These are phyloP conservation scores for Pyrrhura leucotis DNA, from an alignment of 2,797 vertebrate genomes.

Conservation along the genomic window DNA sequence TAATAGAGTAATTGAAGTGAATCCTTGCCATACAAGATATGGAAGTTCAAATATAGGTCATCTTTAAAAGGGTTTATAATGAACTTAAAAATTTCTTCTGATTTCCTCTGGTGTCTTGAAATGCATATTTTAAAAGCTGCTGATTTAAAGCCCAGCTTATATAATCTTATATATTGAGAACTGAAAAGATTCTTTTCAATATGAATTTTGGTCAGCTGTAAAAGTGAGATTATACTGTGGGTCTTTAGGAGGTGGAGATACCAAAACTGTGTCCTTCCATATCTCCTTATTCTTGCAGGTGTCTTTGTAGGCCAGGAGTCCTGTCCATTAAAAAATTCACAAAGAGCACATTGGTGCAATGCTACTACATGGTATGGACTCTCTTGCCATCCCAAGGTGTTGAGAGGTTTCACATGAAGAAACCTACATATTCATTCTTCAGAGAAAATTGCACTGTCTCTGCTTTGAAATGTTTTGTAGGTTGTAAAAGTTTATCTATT, in stretches of 20 bases:
- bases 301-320: neutral
- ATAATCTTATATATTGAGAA: neutral
- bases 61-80: constrained; percentile 53
- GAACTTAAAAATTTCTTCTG: constrained; percentile 31
- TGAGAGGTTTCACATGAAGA: neutral
- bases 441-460: neutral
- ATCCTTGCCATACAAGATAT: constrained; percentile 31
- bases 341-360: accelerated
- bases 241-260: neutral
- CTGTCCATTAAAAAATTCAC: neutral
- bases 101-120: constrained; percentile 56
- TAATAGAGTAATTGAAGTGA: constrained; percentile 61
- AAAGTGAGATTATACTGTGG: neutral
- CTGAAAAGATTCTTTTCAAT: neutral
- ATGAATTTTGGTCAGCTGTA: neutral
- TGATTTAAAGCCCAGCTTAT: constrained; percentile 28
- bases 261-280: neutral
- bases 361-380: neutral
- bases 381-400: neutral
- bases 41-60: constrained; percentile 49
- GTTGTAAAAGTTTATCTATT: neutral
- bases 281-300: neutral
- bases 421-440: neutral
- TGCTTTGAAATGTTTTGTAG: neutral
- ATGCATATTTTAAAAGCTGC: constrained; percentile 42